Percentiles rank a stretch among this genome's conserved stretches.
These are phyloP conservation scores for Benthochromis sp. DNA, from an alignment of 2,113 vertebrate species.

Conservation along the genomic window DNA sequence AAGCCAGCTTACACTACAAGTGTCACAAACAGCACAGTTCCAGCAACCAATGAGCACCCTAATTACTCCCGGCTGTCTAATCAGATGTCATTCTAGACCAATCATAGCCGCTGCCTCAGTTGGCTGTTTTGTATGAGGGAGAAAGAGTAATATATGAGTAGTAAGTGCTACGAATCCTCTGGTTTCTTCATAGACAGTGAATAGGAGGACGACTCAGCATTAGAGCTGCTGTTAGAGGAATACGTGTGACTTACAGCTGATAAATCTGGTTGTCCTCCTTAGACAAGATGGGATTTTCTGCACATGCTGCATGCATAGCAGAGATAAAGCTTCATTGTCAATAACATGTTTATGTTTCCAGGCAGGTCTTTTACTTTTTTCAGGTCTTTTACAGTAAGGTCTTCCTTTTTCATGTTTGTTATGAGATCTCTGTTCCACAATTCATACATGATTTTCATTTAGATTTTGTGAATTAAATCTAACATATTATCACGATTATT, in stretches of 20 bases:
- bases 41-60: constrained; percentile 41
- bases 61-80: neutral
- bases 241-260: neutral
- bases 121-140: neutral
- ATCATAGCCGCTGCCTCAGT: neutral
- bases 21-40: constrained; percentile 5
- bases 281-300: neutral
- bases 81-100: constrained; percentile 55
- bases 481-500: neutral
- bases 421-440: neutral
- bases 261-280: neutral
- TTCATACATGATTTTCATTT: neutral
- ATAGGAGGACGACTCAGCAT: constrained; percentile 3
- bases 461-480: neutral
- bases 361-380: neutral
- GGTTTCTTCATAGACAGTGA: constrained; percentile 3
- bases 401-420: neutral
- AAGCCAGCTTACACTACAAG: neutral
- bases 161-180: neutral
- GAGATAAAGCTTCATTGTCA: neutral
- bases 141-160: neutral
- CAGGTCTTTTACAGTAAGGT: neutral
- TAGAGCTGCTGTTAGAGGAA: neutral
- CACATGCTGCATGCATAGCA: neutral
- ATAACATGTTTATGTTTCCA: neutral